Conservation (phyloP, 2,113 vertebrate species). For the Peromyscus polionotus region DNA sequence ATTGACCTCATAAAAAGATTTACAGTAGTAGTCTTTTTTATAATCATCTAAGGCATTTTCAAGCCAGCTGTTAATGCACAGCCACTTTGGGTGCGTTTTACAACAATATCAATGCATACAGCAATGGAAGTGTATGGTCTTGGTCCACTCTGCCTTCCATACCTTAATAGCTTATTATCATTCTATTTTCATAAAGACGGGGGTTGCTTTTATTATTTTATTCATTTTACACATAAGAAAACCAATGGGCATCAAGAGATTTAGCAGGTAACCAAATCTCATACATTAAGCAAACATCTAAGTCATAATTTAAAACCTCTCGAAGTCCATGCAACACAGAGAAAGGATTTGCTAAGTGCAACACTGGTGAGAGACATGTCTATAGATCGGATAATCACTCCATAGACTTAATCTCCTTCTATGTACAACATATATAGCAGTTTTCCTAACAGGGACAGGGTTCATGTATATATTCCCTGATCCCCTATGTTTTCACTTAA, state of each 20-base stretch:
- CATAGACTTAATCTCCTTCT: background rate
- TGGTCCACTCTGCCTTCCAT: background rate
- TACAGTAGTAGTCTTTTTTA: background rate
- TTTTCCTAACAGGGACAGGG: background rate
- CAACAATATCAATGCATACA: background rate
- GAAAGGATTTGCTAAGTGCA: background rate
- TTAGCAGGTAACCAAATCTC: background rate
- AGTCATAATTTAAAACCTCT: background rate
- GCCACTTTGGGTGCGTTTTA: background rate
- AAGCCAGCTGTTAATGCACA: background rate
- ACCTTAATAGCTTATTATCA: background rate
- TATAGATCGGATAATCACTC: background rate
- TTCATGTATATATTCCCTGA: background rate
- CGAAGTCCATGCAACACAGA: background rate
- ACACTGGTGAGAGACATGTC: background rate
- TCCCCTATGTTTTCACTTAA: background rate
- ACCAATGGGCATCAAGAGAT: background rate
- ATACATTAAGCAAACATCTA: background rate
- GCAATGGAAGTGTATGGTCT: background rate
- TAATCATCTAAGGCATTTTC: conserved; percentile 1
- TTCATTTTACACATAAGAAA: background rate
- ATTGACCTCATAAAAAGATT: conserved; percentile 3
- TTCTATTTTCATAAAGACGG: background rate
- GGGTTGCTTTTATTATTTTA: background rate
- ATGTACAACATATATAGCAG: background rate